Conservation (phyloP, 2,888 invertebrate genomes). For the Morpho achilles region DNA sequence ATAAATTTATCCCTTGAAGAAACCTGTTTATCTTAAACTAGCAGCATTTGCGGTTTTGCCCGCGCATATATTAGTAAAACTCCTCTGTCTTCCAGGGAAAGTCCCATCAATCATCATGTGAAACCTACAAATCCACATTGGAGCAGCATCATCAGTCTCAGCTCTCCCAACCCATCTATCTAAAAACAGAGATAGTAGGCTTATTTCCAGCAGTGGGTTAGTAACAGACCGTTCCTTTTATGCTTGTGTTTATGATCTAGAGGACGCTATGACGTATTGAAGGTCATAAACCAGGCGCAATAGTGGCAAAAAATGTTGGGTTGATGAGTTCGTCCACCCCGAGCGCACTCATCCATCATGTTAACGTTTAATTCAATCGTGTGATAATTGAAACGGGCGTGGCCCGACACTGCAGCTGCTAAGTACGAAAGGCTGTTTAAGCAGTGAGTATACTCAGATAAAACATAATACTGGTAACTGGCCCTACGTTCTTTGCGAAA, state of each 20-base stretch:
- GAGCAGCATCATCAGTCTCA: background rate
- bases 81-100: no score
- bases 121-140: background rate
- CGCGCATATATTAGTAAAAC: no score
- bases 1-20: no score
- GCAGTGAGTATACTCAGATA: background rate
- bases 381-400: slow-evolving; percentile 40
- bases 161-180: background rate
- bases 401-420: slow-evolving; percentile 31
- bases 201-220: background rate
- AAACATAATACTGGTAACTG: no score
- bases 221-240: background rate
- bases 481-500: no score
- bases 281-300: no score
- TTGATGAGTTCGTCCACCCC: slow-evolving; percentile 27
- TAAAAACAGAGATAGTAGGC: background rate
- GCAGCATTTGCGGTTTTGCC: no score
- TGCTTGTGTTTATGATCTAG: no score
- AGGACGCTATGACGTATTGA: no score
- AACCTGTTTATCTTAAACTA: no score
- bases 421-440: slow-evolving; percentile 13
- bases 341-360: slow-evolving; percentile 35
- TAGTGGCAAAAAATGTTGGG: no score
- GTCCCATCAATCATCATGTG: no score
- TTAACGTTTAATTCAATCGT: slow-evolving; percentile 37